Evolutionary conservation across 2,113 vertebrate species (phyloP).

Genomic region (Lepisosteus oculatus): DNA sequence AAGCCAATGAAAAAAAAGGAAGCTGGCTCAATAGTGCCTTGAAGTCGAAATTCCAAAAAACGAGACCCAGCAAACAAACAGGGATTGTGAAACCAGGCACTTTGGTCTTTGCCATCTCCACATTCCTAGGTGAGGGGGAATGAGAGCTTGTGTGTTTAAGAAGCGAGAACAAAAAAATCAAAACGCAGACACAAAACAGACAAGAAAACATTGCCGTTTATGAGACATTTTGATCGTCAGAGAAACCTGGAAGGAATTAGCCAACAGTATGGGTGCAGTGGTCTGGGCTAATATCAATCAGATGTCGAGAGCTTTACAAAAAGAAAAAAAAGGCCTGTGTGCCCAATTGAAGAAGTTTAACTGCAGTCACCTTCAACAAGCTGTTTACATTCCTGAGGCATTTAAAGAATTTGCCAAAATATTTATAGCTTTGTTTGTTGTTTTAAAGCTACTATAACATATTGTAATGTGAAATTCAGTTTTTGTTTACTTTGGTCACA

Average conservation of each 20-base stretch:
- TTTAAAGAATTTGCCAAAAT: not conserved
- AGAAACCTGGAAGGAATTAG: slow-evolving; percentile 46
- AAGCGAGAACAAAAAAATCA: slow-evolving; percentile 25
- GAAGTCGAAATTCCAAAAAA: slow-evolving; percentile 25
- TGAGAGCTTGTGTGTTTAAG: slow-evolving; percentile 26
- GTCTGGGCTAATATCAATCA: slow-evolving; percentile 54
- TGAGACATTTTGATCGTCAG: slow-evolving; percentile 27
- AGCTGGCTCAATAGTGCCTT: slow-evolving; percentile 34
- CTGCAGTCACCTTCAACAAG: not conserved
- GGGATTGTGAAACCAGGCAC: not conserved
- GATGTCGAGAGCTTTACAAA: slow-evolving; percentile 43
- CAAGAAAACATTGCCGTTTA: slow-evolving; percentile 27
- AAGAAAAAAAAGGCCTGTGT: slow-evolving; percentile 7
- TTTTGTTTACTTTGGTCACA: not conserved
- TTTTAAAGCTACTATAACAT: not conserved
- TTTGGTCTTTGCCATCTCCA: slow-evolving; percentile 1
- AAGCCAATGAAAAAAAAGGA: slow-evolving; percentile 43
- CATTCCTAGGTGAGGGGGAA: slow-evolving; percentile 28
- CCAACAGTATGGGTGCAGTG: slow-evolving; percentile 3
- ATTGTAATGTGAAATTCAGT: not conserved
- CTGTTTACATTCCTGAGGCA: not conserved
- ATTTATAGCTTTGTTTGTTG: slow-evolving; percentile 1
- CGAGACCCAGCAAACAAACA: slow-evolving; percentile 25
- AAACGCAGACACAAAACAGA: slow-evolving; percentile 18
- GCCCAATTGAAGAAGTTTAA: slow-evolving; percentile 21